These are phyloP conservation scores for Phalloptychus januarius DNA, from an alignment of 2,797 vertebrate species.

Conservation along the genomic window DNA sequence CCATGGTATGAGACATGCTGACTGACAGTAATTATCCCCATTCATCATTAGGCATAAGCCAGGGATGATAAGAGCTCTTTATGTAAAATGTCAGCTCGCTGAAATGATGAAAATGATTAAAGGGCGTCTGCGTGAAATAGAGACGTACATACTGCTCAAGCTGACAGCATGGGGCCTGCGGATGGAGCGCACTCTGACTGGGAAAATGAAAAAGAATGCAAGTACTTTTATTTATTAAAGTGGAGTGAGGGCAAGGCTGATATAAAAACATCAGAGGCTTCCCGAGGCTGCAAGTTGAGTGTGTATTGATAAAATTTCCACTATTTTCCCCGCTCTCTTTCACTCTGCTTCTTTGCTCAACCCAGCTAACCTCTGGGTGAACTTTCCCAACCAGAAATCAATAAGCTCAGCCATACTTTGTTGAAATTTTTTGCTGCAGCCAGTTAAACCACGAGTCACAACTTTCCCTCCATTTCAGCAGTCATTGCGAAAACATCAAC, in stretches of 20 bases:
- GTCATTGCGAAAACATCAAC: constrained; percentile 9
- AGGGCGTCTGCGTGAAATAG: constrained; percentile 53
- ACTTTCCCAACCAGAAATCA: constrained; percentile 59
- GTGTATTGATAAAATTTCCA: constrained; percentile 67
- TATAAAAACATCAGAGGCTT: constrained; percentile 48
- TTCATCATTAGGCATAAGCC: constrained; percentile 60
- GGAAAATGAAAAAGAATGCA: constrained; percentile 65
- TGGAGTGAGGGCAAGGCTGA: constrained; percentile 28
- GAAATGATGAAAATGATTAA: constrained; percentile 67
- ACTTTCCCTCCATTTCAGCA: constrained; percentile 4
- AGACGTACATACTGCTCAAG: constrained; percentile 44
- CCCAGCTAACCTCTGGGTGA: constrained; percentile 62
- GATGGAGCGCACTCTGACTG: constrained; percentile 7
- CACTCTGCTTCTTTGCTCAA: constrained; percentile 27
- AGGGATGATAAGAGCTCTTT: constrained; percentile 60
- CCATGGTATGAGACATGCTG: constrained; percentile 28
- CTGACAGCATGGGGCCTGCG: constrained; percentile 39
- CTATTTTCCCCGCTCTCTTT: constrained; percentile 46
- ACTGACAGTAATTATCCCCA: constrained; percentile 67
- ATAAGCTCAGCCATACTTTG: constrained; percentile 50
- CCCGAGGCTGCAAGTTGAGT: constrained; percentile 35
- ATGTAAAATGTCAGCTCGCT: constrained; percentile 56
- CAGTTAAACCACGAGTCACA: constrained; percentile 15
- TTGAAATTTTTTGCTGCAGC: constrained; percentile 31
- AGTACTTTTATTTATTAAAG: constrained; percentile 69